Percentiles rank a stretch among this genome's conserved stretches.
Evolutionary conservation across 1,140 invertebrate species (phyloP).

Genomic region (Macrobrachium nipponense): DNA sequence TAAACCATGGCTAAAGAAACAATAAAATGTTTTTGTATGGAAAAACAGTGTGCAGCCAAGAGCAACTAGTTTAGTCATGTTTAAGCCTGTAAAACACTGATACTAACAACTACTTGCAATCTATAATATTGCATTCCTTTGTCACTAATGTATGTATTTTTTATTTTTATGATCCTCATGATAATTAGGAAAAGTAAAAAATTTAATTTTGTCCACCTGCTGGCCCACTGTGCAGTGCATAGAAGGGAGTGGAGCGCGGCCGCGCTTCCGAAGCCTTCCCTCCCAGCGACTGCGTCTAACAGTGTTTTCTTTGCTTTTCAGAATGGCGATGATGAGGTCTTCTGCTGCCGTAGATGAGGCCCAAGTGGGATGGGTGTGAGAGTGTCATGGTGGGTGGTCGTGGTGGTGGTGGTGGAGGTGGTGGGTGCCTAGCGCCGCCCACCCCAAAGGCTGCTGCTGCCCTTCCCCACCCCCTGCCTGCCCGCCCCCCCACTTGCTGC

Average conservation of each 20-base stretch:
- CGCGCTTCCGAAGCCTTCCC: neutral
- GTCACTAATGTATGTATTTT: too few species aligned
- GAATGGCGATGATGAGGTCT: constrained; percentile 1
- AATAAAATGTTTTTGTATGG: too few species aligned
- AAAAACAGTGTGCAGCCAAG: too few species aligned
- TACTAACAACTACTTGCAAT: too few species aligned
- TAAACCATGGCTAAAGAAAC: too few species aligned
- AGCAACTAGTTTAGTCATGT: too few species aligned
- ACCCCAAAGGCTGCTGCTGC: constrained; percentile 37
- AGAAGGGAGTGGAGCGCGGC: too few species aligned
- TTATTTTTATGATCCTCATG: too few species aligned
- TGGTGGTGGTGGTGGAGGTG: constrained; percentile 40
- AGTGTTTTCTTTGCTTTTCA: neutral
- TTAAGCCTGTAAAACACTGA: too few species aligned
- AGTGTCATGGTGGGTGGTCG: constrained; percentile 54
- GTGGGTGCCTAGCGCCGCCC: constrained; percentile 48
- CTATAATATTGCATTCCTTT: too few species aligned
- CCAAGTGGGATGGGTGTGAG: constrained; percentile 53
- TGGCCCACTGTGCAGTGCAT: neutral
- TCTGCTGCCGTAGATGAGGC: constrained; percentile 40
- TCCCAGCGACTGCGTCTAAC: neutral
- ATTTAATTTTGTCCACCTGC: too few species aligned
- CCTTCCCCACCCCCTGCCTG: constrained; percentile 32
- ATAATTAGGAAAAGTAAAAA: too few species aligned
- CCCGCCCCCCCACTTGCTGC: constrained; percentile 44